Evolutionary conservation across 1,140 invertebrate genomes (phyloP).

Genomic region (Hetaerina americana): DNA sequence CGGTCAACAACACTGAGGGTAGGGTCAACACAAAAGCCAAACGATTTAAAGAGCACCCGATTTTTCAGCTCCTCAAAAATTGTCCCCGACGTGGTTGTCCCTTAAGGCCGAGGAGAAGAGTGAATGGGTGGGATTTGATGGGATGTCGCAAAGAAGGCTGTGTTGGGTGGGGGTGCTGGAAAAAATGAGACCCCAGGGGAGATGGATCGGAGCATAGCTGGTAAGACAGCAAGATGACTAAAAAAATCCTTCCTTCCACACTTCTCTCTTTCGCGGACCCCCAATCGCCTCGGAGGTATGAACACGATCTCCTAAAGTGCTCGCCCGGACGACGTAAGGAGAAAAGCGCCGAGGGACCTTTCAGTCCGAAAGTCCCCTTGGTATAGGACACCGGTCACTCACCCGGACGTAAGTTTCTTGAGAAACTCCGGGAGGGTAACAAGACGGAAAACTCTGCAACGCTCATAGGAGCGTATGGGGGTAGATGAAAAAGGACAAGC

Average conservation of each 20-base stretch:
- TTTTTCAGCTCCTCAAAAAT: background rate
- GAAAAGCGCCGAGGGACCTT: too few relatives aligned
- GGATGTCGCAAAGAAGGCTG: background rate
- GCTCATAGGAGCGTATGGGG: too few relatives aligned
- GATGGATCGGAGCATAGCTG: background rate
- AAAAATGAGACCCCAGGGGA: background rate
- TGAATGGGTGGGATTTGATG: background rate
- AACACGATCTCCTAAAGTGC: background rate
- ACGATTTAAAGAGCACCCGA: background rate
- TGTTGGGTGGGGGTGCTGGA: background rate
- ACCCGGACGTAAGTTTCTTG: too few relatives aligned
- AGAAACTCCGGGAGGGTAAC: too few relatives aligned
- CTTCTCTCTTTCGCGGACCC: too few relatives aligned
- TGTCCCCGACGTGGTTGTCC: too few relatives aligned
- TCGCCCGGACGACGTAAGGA: too few relatives aligned
- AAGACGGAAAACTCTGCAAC: too few relatives aligned
- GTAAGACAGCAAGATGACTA: background rate
- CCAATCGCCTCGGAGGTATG: background rate
- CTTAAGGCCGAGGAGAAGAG: background rate
- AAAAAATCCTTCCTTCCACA: background rate
- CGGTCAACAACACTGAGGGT: background rate
- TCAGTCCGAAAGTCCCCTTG: too few relatives aligned
- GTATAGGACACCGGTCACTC: too few relatives aligned
- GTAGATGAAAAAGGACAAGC: too few relatives aligned
- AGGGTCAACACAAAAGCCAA: background rate